Evolutionary conservation across 2,888 invertebrate genomes (phyloP).

Genomic region (Trachelus stipa): DNA sequence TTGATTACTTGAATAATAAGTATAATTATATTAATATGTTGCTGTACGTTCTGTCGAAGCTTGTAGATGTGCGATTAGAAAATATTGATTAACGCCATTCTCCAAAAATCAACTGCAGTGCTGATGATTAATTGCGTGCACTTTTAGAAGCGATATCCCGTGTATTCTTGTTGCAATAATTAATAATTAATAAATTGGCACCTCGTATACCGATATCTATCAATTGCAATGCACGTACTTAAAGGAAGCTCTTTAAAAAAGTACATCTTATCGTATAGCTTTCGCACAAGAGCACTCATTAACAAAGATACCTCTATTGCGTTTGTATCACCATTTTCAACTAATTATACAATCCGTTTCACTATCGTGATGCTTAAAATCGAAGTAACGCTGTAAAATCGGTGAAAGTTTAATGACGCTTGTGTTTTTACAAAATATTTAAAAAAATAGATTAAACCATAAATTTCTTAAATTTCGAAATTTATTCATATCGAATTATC

Average conservation of each 20-base stretch:
- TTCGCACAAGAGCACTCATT: not conserved
- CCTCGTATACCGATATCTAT: not conserved
- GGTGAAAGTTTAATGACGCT: not conserved
- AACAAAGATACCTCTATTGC: not conserved
- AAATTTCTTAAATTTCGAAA: not conserved
- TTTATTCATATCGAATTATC: not conserved
- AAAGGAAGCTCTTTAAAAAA: not conserved
- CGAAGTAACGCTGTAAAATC: not conserved
- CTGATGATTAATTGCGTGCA: not conserved
- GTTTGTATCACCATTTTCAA: not conserved
- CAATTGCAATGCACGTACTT: not conserved
- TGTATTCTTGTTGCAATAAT: not conserved
- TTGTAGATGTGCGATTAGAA: not conserved
- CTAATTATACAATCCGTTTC: not conserved
- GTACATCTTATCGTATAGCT: not conserved
- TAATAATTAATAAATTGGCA: not conserved
- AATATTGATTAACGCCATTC: not conserved
- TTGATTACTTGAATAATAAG: constrained; percentile 9
- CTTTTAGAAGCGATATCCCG: not conserved
- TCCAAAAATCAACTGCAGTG: not conserved
- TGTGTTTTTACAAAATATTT: not conserved
- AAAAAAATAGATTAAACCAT: not conserved
- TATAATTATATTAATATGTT: constrained; percentile 9
- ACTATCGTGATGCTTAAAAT: not conserved
- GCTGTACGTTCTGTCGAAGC: constrained; percentile 3